Conservation (phyloP, 2,113 vertebrate genomes). For the Condylura cristata region DNA sequence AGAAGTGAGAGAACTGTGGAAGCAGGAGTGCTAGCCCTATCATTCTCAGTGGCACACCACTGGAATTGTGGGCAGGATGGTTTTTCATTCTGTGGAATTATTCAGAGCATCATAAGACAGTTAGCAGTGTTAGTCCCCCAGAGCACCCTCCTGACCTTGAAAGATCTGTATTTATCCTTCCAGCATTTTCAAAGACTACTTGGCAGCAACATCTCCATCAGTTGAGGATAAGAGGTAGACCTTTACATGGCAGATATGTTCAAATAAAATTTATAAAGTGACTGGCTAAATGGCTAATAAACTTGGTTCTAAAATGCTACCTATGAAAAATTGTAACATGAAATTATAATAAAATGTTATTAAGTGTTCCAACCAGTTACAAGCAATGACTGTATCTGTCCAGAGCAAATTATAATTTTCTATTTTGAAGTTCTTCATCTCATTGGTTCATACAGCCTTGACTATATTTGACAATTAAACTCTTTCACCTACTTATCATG, state of each 20-base stretch:
- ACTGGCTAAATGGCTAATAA: not conserved
- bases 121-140: not conserved
- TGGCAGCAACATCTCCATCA: not conserved
- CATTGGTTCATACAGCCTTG: not conserved
- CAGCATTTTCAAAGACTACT: not conserved
- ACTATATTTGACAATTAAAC: not conserved
- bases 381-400: not conserved
- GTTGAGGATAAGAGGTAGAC: not conserved
- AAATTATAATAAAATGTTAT: not conserved
- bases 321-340: not conserved
- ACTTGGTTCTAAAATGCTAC: not conserved
- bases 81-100: not conserved
- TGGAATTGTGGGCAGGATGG: not conserved
- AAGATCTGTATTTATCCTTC: not conserved
- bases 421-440: not conserved
- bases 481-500: not conserved
- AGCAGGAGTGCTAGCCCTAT: not conserved
- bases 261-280: slow-evolving; percentile 34
- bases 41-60: not conserved
- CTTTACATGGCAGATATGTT: not conserved
- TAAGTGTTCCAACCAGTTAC: not conserved
- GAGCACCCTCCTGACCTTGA: not conserved
- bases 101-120: not conserved
- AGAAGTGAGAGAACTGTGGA: not conserved
- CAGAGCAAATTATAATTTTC: not conserved